Base-by-base conservation (phyloP, 2,797 vertebrate genomes). In the Tragelaphus oryx region DNA sequence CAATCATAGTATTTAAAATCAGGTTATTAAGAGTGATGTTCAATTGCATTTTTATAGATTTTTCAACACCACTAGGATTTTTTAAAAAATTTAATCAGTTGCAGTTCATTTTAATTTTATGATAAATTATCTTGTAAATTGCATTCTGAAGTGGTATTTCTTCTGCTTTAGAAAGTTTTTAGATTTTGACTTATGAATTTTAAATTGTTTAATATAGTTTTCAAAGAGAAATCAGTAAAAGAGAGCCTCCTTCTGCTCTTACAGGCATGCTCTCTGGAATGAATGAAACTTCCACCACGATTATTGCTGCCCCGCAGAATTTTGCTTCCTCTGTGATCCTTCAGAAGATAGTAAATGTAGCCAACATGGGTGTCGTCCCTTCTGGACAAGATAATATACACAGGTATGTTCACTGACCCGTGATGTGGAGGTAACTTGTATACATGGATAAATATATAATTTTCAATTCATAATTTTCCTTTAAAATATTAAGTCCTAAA, bases 261-360 rank as follows among this genome's bases (percentile, higher is more conserved):
- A 95, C 98, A 99, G 99, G 99, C 97, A 99, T 99, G 95, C 98
- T 99, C 92, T 98, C 98, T 85, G 99, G 99, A 95, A 99, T 99
- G 99, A 99, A 99, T 96, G 99, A 99, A 98, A 99, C 98, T 50
- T 99, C 99, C 7, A 95, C 99, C 84, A 98, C 98, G 5, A 89
- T 99, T 97, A 95, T 98, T 95, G 97, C 99, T 97, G 98, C 99
- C 76, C 98, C 99, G 0, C 98, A 99, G 93, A 99, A 98, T 96
- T 95, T 98, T 86, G 98, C 99, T 71, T 98, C 98, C 84, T 99
- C 97, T 85, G 81, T 98, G 95, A 97, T 99, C 97, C 98, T 97
- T 95, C 98, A 99, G 97, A 99, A 98, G 93, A 97, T 99, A 87
- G 98, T 99, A 87, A 99, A 99, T 1, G 98, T 99, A 81, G 99